Percentiles rank a stretch among this genome's conserved stretches.
These are phyloP conservation scores for Cynopterus brachyotis DNA, from an alignment of 2,113 vertebrate species.

Conservation along the genomic window DNA sequence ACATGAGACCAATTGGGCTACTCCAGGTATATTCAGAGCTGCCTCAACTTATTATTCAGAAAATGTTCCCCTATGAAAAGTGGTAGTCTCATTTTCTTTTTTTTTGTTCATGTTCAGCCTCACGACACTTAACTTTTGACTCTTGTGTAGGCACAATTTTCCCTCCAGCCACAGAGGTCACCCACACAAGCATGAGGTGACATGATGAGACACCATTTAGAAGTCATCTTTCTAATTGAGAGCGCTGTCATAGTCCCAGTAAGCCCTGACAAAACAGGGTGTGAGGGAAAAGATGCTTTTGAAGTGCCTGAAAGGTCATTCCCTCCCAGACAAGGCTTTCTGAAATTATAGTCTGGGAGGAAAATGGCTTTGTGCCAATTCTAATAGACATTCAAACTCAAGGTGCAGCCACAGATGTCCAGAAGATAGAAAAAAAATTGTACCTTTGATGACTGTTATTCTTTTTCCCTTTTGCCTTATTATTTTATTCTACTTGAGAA, in stretches of 20 bases:
- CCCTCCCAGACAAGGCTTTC: constrained; percentile 24
- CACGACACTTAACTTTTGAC: background rate
- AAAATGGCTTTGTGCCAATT: constrained; percentile 17
- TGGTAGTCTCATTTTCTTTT: background rate
- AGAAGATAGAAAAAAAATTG: background rate
- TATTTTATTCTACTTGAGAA: constrained; percentile 33
- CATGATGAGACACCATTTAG: background rate
- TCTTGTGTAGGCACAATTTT: background rate
- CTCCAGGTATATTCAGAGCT: background rate
- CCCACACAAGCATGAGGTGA: background rate
- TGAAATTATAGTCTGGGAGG: constrained; percentile 6
- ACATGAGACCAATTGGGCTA: background rate
- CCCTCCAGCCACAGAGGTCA: background rate
- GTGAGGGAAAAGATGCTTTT: background rate
- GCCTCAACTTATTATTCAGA: background rate
- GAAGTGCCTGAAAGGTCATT: constrained; percentile 30
- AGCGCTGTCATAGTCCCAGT: background rate
- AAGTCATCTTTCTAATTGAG: constrained; percentile 31
- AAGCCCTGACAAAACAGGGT: background rate
- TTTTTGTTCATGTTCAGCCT: background rate
- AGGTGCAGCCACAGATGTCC: background rate
- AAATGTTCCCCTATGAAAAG: background rate
- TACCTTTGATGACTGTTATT: constrained; percentile 17
- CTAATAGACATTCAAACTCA: constrained; percentile 6
- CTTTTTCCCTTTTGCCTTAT: constrained; percentile 1